Evolutionary conservation across 2,888 invertebrate genomes (phyloP).

Genomic region (Caenorhabditis zanzibari): DNA sequence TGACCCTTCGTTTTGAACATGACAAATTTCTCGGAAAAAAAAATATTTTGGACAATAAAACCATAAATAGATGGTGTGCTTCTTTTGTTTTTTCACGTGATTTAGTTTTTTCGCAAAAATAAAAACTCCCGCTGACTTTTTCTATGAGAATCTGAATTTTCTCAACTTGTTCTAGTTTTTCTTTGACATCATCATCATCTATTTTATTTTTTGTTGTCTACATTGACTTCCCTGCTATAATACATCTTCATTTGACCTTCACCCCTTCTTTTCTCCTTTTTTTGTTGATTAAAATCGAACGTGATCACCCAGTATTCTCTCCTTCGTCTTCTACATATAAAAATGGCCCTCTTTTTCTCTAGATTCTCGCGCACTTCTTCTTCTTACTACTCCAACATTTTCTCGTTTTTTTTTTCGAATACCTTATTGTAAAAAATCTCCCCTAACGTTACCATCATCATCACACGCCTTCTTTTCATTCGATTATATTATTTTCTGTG

Average conservation of each 20-base stretch:
- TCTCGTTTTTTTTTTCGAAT: slow-evolving; percentile 32
- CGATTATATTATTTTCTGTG: neutral
- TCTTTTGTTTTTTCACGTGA: neutral
- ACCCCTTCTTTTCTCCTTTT: neutral
- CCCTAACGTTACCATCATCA: neutral
- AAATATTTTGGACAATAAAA: slow-evolving; percentile 1
- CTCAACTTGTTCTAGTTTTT: neutral
- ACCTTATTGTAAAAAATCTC: slow-evolving; percentile 50
- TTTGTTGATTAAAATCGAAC: slow-evolving; percentile 57
- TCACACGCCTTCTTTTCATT: neutral
- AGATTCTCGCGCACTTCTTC: neutral
- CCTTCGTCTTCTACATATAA: slow-evolving; percentile 13
- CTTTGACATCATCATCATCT: neutral
- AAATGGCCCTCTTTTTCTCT: slow-evolving; percentile 7
- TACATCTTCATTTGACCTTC: slow-evolving; percentile 9
- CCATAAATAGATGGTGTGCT: too few relatives aligned
- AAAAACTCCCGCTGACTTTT: slow-evolving; percentile 9
- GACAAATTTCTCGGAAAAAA: neutral
- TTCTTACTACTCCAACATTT: neutral
- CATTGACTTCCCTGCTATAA: neutral
- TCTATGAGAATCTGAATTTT: neutral
- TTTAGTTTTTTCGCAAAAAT: neutral
- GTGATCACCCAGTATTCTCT: slow-evolving; percentile 38
- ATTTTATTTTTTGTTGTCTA: slow-evolving; percentile 4
- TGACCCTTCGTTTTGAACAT: neutral